Conservation (phyloP, 1,140 invertebrate species). For the Bombus confusus region DNA sequence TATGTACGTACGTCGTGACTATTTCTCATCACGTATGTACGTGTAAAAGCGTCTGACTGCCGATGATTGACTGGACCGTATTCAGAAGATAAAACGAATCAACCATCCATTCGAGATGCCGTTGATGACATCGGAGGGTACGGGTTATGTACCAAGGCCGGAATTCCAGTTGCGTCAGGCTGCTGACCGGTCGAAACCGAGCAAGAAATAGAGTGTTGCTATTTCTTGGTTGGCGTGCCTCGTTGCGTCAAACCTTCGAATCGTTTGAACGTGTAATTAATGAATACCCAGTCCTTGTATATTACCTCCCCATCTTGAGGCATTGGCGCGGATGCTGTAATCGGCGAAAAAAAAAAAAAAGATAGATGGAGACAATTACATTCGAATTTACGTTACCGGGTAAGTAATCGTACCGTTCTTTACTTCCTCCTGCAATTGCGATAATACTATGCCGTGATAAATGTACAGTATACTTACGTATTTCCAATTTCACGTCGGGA, state of each 20-base stretch:
- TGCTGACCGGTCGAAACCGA: conserved; percentile 71
- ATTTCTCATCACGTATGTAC: conserved; percentile 56
- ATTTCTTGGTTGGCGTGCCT: conserved; percentile 91
- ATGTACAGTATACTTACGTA: conserved; percentile 89
- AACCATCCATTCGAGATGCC: conserved; percentile 62
- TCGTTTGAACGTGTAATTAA: conserved; percentile 99
- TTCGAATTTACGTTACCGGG: background rate
- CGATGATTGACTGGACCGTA: conserved; percentile 39
- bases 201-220: conserved; percentile 77
- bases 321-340: conserved; percentile 90
- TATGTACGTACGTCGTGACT: conserved; percentile 10
- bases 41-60: conserved; percentile 41
- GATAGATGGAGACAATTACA: background rate
- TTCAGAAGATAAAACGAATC: conserved; percentile 47
- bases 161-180: conserved; percentile 72
- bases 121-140: conserved; percentile 70
- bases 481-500: conserved; percentile 99
- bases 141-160: conserved; percentile 78
- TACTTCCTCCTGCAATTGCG: background rate
- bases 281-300: conserved; percentile 99
- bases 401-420: background rate
- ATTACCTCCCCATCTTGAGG: conserved; percentile 92
- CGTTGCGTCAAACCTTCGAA: conserved; percentile 98
- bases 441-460: background rate
- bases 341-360: background rate